A percentile compares a stretch with the other conserved stretches of the same genome.
These are phyloP conservation scores for Crotalus horridus DNA, from an alignment of 2,113 vertebrate species.

Conservation along the genomic window DNA sequence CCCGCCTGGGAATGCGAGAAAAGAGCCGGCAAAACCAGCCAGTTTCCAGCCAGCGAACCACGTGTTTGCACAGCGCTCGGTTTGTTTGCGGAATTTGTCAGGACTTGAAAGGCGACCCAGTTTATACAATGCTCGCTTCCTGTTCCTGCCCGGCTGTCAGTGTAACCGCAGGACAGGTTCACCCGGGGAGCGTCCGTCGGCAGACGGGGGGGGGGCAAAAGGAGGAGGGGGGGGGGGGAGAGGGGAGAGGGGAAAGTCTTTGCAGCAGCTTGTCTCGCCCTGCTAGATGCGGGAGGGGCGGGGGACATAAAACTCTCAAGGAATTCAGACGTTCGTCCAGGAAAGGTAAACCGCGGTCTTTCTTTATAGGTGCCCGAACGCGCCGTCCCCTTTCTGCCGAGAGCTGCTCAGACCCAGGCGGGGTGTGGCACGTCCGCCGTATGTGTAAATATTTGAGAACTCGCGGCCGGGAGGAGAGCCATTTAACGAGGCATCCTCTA, in stretches of 20 bases:
- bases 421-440: not conserved
- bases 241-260: not conserved
- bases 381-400: not conserved
- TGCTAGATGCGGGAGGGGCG: not conserved
- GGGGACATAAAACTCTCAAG: not conserved
- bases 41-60: not conserved
- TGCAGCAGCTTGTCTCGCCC: not conserved
- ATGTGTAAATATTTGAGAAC: slow-evolving; percentile 8
- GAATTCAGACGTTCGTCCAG: not conserved
- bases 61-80: not conserved
- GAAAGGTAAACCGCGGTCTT: not conserved
- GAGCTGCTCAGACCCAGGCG: not conserved
- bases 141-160: slow-evolving; percentile 42
- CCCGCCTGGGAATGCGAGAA: not conserved
- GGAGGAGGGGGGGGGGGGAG: too few species aligned
- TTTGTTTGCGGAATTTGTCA: slow-evolving; percentile 40
- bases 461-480: slow-evolving; percentile 7
- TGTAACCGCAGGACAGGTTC: slow-evolving; percentile 41
- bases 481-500: not conserved
- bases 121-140: slow-evolving; percentile 39
- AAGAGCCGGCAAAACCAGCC: not conserved
- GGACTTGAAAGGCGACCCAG: slow-evolving; percentile 38
- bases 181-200: slow-evolving; percentile 16
- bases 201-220: not conserved
- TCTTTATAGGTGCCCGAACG: not conserved